Percentiles rank a stretch among this genome's conserved stretches.
Evolutionary conservation across 2,888 invertebrate species (phyloP).

Genomic region (Apotomis capreana): DNA sequence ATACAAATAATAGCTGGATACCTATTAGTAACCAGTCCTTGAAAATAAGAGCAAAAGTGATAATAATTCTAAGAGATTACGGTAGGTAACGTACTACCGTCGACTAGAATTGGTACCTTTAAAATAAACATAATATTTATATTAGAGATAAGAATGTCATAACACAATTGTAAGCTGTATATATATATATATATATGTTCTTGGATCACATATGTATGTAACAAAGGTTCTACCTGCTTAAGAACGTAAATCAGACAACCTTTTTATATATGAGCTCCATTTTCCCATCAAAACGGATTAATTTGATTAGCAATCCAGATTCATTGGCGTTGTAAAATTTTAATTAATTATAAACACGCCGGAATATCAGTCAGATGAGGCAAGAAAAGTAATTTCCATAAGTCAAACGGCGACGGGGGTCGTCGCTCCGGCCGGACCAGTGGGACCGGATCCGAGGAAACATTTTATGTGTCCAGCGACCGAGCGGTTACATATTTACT

Average conservation of each 20-base stretch:
- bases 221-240: not conserved
- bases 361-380: conserved; percentile 65
- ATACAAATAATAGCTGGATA: too few species aligned
- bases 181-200: not conserved
- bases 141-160: not conserved
- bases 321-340: conserved; percentile 53
- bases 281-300: conserved; percentile 29
- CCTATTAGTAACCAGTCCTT: too few species aligned
- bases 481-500: conserved; percentile 72
- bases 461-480: conserved; percentile 76
- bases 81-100: not conserved
- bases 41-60: too few species aligned
- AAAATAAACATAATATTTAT: not conserved
- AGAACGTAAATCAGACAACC: not conserved
- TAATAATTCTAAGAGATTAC: too few species aligned
- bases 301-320: conserved; percentile 29
- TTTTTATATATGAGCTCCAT: not conserved
- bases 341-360: conserved; percentile 58
- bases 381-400: conserved; percentile 80
- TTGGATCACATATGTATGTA: not conserved
- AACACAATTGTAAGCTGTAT: not conserved
- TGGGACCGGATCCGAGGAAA: conserved; percentile 76
- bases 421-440: conserved; percentile 77
- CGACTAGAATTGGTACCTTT: not conserved
- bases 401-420: conserved; percentile 77